phyloP scores from a whole-genome alignment of 2,797 vertebrate genomes.

The Sebastes hubbsi region DNA sequence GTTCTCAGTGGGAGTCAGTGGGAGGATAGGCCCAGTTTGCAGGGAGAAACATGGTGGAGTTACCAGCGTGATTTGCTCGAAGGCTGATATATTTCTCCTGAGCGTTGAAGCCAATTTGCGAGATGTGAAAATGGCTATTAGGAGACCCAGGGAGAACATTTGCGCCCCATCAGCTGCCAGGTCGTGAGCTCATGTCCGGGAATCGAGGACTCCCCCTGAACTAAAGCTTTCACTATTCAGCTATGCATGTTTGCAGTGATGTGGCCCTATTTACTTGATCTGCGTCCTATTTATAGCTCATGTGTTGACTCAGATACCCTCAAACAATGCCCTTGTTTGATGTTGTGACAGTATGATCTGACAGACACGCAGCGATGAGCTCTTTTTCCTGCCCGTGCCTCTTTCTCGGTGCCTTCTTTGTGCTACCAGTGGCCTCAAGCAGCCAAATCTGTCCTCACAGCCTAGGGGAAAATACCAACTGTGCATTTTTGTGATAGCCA shows the following conservation, averaged over 20 bases:
- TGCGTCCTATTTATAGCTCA: constrained; percentile 26
- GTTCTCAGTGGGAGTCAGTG: constrained; percentile 40
- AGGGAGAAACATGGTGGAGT: constrained; percentile 17
- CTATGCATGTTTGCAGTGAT: constrained; percentile 36
- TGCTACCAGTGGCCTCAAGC: constrained; percentile 50
- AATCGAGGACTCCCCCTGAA: constrained; percentile 12
- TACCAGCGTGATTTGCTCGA: constrained; percentile 29
- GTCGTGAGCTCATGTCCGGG: not conserved
- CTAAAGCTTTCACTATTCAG: constrained; percentile 15
- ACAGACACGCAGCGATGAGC: constrained; percentile 11
- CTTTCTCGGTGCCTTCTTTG: constrained; percentile 18
- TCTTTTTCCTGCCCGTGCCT: constrained; percentile 13
- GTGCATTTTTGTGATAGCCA: constrained; percentile 52
- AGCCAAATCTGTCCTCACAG: constrained; percentile 63
- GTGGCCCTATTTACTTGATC: constrained; percentile 32
- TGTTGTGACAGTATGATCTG: constrained; percentile 11
- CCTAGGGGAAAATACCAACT: constrained; percentile 66
- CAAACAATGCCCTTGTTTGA: not conserved
- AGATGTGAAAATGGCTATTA: constrained; percentile 16
- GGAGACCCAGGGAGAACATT: constrained; percentile 5
- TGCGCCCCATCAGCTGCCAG: constrained; percentile 20
- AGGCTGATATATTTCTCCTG: constrained; percentile 22
- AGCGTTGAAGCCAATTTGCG: not conserved
- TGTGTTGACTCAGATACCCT: constrained; percentile 14
- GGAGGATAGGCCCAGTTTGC: constrained; percentile 26